These are phyloP conservation scores for Callipepla californica DNA, from an alignment of 2,113 vertebrate species.

Conservation along the genomic window DNA sequence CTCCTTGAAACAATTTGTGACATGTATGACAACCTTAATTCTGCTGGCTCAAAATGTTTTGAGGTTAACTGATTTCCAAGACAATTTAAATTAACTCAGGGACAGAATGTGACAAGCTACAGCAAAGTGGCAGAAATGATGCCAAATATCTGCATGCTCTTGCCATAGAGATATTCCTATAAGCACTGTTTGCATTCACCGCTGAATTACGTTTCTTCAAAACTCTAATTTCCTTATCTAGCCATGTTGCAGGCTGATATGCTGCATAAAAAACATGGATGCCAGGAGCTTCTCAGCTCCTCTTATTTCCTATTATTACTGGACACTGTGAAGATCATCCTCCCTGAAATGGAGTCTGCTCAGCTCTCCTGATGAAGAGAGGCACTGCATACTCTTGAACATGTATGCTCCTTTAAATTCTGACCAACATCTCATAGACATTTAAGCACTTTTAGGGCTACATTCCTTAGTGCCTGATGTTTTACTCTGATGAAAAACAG, in stretches of 20 bases:
- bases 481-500: not conserved
- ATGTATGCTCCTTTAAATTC: not conserved
- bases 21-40: not conserved
- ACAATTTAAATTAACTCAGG: not conserved
- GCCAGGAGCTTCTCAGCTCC: not conserved
- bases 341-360: not conserved
- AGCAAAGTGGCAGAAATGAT: not conserved
- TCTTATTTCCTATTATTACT: not conserved
- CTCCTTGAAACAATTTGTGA: not conserved
- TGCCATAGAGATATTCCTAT: not conserved
- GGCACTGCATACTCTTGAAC: not conserved
- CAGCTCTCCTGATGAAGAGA: not conserved
- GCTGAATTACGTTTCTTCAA: not conserved
- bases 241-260: not conserved
- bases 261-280: not conserved
- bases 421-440: not conserved
- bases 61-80: not conserved
- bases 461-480: accelerated
- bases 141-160: not conserved
- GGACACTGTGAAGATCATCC: not conserved
- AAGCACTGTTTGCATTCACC: not conserved
- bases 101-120: not conserved
- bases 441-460: not conserved
- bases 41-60: not conserved
- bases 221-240: not conserved